These are phyloP conservation scores for Atractosteus spatula DNA, from an alignment of 2,113 vertebrate genomes.

Conservation along the genomic window DNA sequence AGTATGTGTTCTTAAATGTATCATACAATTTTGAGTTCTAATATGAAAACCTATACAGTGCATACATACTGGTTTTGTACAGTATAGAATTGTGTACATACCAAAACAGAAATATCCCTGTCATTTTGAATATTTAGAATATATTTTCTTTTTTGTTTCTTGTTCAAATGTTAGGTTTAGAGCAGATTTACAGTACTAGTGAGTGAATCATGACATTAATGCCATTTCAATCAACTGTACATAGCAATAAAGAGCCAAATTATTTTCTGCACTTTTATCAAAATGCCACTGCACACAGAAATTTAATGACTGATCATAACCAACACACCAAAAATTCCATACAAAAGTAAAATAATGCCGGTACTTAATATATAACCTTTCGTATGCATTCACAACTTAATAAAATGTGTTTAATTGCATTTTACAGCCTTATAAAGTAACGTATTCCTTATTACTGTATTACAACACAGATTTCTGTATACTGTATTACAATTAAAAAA, in stretches of 20 bases:
- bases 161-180: neutral
- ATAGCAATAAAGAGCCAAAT: neutral
- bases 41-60: too few species aligned
- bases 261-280: neutral
- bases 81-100: too few species aligned
- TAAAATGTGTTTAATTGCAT: neutral
- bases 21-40: too few species aligned
- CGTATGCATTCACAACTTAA: neutral
- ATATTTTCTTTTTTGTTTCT: neutral
- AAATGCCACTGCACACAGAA: constrained; percentile 5
- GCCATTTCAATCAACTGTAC: constrained; percentile 10
- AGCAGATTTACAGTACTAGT: neutral
- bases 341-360: neutral
- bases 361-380: neutral
- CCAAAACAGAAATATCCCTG: too few species aligned
- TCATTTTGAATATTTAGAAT: too few species aligned
- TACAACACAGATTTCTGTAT: too few species aligned
- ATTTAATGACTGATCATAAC: neutral
- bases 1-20: too few species aligned
- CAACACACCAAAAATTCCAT: neutral
- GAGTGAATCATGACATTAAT: constrained; percentile 1
- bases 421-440: too few species aligned
- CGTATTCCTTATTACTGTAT: too few species aligned
- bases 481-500: too few species aligned
- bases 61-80: too few species aligned